Evolutionary conservation across 2,888 invertebrate species (phyloP), one percentile per base, ranked within the genome.

Genomic region (Spodoptera littoralis): DNA sequence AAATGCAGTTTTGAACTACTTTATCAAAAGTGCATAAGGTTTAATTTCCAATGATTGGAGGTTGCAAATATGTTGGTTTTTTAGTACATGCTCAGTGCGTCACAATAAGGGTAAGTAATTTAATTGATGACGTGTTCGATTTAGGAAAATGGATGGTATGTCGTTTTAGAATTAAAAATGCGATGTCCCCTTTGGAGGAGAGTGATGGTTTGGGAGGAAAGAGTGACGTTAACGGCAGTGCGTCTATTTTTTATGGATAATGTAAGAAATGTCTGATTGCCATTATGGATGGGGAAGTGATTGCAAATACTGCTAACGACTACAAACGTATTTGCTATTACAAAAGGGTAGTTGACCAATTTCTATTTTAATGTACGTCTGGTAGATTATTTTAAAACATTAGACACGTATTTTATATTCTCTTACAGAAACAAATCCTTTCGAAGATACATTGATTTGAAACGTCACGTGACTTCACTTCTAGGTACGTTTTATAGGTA

Each of bases 81-180:
- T 11, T 11, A 46, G 62, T 73, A 54, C 65, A 79, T 68, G 71
- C 80, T 81, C 63, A 68, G 75, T 82, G 83, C 87, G 82, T 88
- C 86, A 92, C 90, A 92, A 90, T 90, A 84, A 87, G 71, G 81
- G 87, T 86, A 85, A 88, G 92, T 93, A 92, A 94, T 93, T 93
- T 92, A 93, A 94, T 93, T 92, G 93, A 94, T 92, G 93, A 92
- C 91, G 88, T 84, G 89, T 92, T 92, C 92, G 90, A 92, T 92
- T 92, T 88, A 86, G 84, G 85, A 87, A 91, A 92, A 93, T 91
- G 89, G 88, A 90, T 90, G 88, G 87, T 75, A 65, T 43, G 65
- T 76, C 79, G 82, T 79, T 80, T 75, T 72, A 60, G 77, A 86
- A 87, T 89, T 88, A 82, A 84, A 87, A 81, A 73, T 76, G 58